phyloP scores from a whole-genome alignment of 2,113 vertebrate genomes.

The Cyanistes caeruleus region DNA sequence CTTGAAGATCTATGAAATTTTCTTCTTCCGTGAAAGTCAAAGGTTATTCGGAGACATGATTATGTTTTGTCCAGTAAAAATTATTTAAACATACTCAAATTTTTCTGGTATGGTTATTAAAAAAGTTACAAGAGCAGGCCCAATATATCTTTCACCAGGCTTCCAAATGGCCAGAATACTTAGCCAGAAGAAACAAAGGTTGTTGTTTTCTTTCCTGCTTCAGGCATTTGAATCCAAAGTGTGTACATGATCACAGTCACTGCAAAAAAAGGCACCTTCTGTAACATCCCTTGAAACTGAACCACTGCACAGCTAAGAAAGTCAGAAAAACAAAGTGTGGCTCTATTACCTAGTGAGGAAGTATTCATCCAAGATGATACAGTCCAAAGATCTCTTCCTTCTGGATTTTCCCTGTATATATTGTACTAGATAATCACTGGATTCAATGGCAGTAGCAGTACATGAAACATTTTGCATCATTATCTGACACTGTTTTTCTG shows the following conservation, averaged over 20 bases:
- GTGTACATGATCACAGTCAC: not conserved
- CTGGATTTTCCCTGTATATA: not conserved
- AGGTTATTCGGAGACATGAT: not conserved
- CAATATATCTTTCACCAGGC: not conserved
- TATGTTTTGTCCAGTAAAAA: not conserved
- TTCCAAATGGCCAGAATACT: not conserved
- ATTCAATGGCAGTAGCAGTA: not conserved
- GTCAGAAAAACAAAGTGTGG: not conserved
- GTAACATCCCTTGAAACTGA: not conserved
- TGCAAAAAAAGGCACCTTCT: not conserved
- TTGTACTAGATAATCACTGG: not conserved
- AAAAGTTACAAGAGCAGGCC: not conserved
- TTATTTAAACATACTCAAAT: not conserved
- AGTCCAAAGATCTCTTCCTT: not conserved
- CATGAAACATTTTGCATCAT: fast-evolving
- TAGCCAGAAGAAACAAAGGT: not conserved
- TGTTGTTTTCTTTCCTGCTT: not conserved
- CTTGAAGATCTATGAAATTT: not conserved
- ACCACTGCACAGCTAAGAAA: not conserved
- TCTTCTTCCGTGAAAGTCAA: not conserved
- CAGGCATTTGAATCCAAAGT: not conserved
- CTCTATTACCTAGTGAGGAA: not conserved
- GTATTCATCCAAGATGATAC: not conserved
- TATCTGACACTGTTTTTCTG: not conserved
- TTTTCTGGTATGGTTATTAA: not conserved